Base-by-base conservation (phyloP, 2,797 vertebrate species). In the Onychomys leucogaster region DNA sequence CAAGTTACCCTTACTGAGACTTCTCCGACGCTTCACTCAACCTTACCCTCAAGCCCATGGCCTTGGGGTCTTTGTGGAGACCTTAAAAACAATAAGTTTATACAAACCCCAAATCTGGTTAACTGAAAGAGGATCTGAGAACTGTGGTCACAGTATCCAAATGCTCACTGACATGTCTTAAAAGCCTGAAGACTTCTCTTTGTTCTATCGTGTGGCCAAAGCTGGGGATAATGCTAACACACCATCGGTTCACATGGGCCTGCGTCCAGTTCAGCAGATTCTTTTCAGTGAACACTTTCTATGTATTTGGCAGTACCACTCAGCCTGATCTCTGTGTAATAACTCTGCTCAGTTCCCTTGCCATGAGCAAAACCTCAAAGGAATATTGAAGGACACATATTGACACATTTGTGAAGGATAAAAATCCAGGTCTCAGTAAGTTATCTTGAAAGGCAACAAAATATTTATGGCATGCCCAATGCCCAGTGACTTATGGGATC, bases 381-480 rank as follows among this genome's bases (percentile, higher is more conserved):
- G 37, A 91, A 88, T 43, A 65, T 32, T 75, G 76, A 94, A 73
- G 84, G 43, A 92, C 83, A 88, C 21, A 23, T 87, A n/a, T 91
- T 71, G 46, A 4, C 77, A 43, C 32, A 46, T 59, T 86, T 69
- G 23, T 37, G 21, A 29, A 32, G 19, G 17, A n/a, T 81, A 49
- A 82, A 86, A 77, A 77, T 67, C 65, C 69, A 94, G 59, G 63
- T 29, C 65, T 17, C 61, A 25, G 3, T 61, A 86, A n/a, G 1
- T 78, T 91, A 73, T 55, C 41, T 46, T 71, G 23, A 78, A 96
- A 93, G 34, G 29, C 67, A 91, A 4, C 34, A 67, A 6, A n/a
- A 10, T 43, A 52, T 94, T 95, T 85, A 43, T 2, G 3, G 46
- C 75, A 77, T 77, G 75, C 75, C 27, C n/a, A 55, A 9, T 52